Evolutionary conservation across 2,113 vertebrate species (phyloP).

Genomic region (Apteryx owenii): DNA sequence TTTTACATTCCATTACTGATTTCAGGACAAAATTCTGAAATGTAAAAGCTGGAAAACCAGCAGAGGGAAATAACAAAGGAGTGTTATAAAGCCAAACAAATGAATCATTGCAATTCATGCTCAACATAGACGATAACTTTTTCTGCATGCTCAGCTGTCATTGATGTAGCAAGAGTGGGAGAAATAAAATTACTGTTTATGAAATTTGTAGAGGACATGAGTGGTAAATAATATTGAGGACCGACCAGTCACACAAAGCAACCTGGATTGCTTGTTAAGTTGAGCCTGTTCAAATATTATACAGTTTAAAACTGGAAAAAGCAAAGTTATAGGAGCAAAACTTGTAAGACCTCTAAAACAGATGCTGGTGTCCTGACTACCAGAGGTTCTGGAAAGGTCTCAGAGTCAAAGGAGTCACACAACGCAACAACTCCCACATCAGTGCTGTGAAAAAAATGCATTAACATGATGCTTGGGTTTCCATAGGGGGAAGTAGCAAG

Average conservation of each 20-base stretch:
- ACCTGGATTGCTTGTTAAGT: neutral
- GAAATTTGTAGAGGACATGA: neutral
- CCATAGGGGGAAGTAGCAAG: neutral
- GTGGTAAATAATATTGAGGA: neutral
- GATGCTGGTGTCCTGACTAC: neutral
- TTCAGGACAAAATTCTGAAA: conserved; percentile 20
- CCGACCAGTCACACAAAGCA: neutral
- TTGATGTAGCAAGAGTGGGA: neutral
- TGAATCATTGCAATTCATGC: conserved; percentile 18
- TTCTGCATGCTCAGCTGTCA: conserved; percentile 28
- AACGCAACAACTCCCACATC: neutral
- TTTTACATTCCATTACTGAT: conserved; percentile 16
- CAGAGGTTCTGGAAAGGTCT: neutral
- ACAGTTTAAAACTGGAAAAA: neutral
- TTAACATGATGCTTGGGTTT: neutral
- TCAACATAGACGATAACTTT: neutral
- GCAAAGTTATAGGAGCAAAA: neutral
- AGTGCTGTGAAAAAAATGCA: neutral
- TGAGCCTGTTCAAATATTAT: neutral
- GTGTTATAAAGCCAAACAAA: neutral
- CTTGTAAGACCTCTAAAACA: accelerated
- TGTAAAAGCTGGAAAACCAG: conserved; percentile 36
- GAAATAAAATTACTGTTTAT: conserved; percentile 2
- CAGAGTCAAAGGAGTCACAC: neutral
- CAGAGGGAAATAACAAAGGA: conserved; percentile 28